These are phyloP conservation scores for Hemiscyllium ocellatum DNA, from an alignment of 2,113 vertebrate genomes.

Conservation along the genomic window DNA sequence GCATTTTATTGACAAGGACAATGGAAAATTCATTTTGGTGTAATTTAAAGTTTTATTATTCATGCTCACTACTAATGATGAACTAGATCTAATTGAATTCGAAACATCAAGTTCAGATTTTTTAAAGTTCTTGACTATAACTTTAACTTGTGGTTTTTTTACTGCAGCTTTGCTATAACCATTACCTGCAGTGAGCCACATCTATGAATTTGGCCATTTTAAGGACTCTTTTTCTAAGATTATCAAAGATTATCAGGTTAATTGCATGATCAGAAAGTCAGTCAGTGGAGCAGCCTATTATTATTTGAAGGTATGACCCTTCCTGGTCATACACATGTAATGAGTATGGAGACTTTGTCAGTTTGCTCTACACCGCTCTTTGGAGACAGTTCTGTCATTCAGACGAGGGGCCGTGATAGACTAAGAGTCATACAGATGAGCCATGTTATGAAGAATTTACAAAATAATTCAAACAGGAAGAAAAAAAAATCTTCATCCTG, in stretches of 20 bases:
- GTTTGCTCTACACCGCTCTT: too few relatives aligned
- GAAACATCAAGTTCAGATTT: neutral
- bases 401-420: neutral
- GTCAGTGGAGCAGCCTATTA: neutral
- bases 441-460: neutral
- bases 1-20: neutral
- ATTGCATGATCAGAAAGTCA: neutral
- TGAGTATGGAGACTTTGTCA: neutral
- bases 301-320: neutral
- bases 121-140: neutral
- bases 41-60: neutral
- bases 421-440: neutral
- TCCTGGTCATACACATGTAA: neutral
- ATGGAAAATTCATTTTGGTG: neutral
- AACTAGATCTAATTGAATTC: neutral
- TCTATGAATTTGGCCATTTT: neutral
- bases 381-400: neutral
- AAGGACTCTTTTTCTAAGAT: neutral
- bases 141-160: neutral
- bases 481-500: neutral
- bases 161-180: neutral
- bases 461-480: neutral
- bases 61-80: neutral
- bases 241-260: neutral
- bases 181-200: neutral